phyloP scores from a whole-genome alignment of 2,113 vertebrate genomes.

The Nicator chloris region DNA sequence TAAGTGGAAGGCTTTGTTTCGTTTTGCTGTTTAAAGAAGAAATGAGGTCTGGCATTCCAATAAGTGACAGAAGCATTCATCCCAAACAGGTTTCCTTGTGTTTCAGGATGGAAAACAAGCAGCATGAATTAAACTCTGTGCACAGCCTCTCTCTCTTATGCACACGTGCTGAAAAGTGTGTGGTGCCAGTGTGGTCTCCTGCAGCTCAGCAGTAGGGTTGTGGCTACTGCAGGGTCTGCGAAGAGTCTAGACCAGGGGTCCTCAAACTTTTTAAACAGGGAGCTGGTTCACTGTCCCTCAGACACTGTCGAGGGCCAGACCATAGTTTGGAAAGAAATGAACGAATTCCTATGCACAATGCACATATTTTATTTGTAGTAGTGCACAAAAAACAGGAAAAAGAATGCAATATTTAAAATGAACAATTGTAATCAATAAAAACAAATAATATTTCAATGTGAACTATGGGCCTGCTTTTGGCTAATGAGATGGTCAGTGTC shows the following conservation, averaged over 20 bases:
- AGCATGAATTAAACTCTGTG: background rate
- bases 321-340: too few species aligned
- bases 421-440: too few species aligned
- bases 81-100: background rate
- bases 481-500: too few species aligned
- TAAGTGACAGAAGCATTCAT: slow-evolving; percentile 35
- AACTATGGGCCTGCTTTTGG: too few species aligned
- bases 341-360: too few species aligned
- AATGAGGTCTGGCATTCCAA: slow-evolving; percentile 12
- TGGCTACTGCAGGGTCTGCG: background rate
- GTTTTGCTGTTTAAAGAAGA: background rate
- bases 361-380: too few species aligned
- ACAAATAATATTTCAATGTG: too few species aligned
- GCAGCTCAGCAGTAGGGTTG: background rate
- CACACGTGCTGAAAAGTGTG: background rate
- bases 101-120: slow-evolving; percentile 21
- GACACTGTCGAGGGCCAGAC: too few species aligned
- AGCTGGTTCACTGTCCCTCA: too few species aligned
- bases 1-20: background rate
- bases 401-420: too few species aligned
- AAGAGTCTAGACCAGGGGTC: background rate
- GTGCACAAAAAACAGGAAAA: too few species aligned
- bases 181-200: background rate
- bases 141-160: background rate
- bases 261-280: too few species aligned